A percentile compares a stretch with the other conserved stretches of the same genome.
These are phyloP conservation scores for Agrochola lychnidis DNA, from an alignment of 2,888 invertebrate genomes.

Conservation along the genomic window DNA sequence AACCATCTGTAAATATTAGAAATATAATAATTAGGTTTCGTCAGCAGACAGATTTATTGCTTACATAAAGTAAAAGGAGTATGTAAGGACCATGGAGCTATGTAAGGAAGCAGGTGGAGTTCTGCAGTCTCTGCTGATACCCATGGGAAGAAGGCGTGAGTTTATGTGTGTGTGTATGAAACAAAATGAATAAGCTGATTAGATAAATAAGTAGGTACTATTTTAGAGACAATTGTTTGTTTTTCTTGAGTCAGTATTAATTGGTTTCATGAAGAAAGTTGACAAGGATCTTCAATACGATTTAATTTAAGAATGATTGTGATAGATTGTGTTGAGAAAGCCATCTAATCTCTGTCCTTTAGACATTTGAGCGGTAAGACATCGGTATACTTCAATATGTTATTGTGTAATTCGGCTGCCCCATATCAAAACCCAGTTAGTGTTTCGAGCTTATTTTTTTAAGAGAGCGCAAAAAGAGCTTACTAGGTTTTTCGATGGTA, in stretches of 20 bases:
- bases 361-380: background rate
- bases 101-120: too few species aligned
- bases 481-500: background rate
- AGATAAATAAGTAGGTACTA: background rate
- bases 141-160: too few species aligned
- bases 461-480: background rate
- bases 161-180: background rate
- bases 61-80: too few species aligned
- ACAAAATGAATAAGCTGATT: background rate
- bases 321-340: background rate
- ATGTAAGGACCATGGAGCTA: too few species aligned
- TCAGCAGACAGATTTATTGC: background rate
- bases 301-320: background rate
- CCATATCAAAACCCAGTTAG: too few species aligned
- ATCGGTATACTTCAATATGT: background rate
- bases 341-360: background rate
- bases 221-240: background rate
- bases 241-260: too few species aligned
- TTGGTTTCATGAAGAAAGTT: background rate
- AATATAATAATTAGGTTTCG: background rate
- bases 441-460: background rate
- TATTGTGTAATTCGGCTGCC: background rate
- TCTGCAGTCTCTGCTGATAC: too few species aligned
- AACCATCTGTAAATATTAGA: constrained; percentile 39
- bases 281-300: background rate